These are phyloP conservation scores for Gymnoscopelus braueri DNA, from an alignment of 2,797 vertebrate species.

Conservation along the genomic window DNA sequence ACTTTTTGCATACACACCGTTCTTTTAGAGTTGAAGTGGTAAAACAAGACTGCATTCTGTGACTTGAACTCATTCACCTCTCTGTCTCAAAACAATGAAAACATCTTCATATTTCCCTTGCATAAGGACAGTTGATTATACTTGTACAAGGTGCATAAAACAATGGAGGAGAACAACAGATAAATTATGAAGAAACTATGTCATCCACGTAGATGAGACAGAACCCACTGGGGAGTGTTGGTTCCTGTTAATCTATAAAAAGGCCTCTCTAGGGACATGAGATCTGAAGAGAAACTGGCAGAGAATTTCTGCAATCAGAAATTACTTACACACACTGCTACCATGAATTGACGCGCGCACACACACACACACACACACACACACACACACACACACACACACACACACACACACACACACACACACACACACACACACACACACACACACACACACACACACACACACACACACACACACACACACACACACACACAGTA, in stretches of 20 bases:
- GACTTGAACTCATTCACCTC: slow-evolving; percentile 56
- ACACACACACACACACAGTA: slow-evolving; percentile 39
- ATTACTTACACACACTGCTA: slow-evolving; percentile 52
- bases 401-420: too few relatives aligned
- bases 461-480: too few relatives aligned
- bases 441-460: slow-evolving; percentile 14
- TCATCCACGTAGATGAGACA: slow-evolving; percentile 71
- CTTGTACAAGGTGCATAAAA: slow-evolving; percentile 56
- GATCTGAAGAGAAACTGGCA: slow-evolving; percentile 76
- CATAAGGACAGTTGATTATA: slow-evolving; percentile 47
- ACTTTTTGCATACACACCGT: slow-evolving; percentile 12
- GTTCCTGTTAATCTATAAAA: slow-evolving; percentile 81
- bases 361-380: too few relatives aligned
- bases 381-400: slow-evolving; percentile 30
- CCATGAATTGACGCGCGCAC: slow-evolving; percentile 56
- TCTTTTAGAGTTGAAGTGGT: slow-evolving; percentile 28
- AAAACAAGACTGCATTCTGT: slow-evolving; percentile 41
- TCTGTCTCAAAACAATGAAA: slow-evolving; percentile 14
- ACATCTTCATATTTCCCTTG: slow-evolving; percentile 12
- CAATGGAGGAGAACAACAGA: slow-evolving; percentile 60
- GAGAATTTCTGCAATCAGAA: slow-evolving; percentile 74
- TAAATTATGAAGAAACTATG: slow-evolving; percentile 73
- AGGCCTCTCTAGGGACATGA: slow-evolving; percentile 71
- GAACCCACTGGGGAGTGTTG: slow-evolving; percentile 72
- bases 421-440: slow-evolving; percentile 20